Evolutionary conservation across 2,888 invertebrate genomes (phyloP), one percentile per base, ranked within the genome.

Genomic region (Thymelicus acteon): DNA sequence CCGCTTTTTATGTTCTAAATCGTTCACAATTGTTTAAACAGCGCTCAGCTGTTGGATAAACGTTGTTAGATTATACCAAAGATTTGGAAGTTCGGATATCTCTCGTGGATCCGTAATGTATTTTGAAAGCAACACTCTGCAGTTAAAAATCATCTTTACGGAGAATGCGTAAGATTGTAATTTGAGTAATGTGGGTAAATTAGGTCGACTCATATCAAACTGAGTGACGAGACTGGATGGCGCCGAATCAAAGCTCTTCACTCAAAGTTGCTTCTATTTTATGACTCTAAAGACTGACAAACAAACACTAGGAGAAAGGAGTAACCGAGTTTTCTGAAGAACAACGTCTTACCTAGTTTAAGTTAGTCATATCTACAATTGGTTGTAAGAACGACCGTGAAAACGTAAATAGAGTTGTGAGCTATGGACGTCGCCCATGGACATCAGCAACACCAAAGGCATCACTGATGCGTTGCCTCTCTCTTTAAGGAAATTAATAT

Each of bases 191-290:
- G 31, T 37, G 37, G n/a, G 37, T 40, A 64, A 64, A 64, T 64
- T 64, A 64, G 64, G 64, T 52, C 64, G 52, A 64, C 75, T 66
- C 68, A 68, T 72, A 68, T 67, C 66, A 52, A 69, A 44, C 73
- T 72, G 77, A 79, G 64, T 73, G 79, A 75, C 67, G 54, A 75
- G 72, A 72, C 72, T 57, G 69, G 44, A 37, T 31, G 75, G 75
- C 75, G 73, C 49, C 73, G 52, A 48, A 63, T 63, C 49, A 49
- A 48, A 63, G 63, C 24, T 39, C 49, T 39, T 49, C 15, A 31
- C 6, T 37, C n/a, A 49, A 49, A 63, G n/a, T 12, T 61, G 5
- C 48, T 31, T 49, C 31, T 48, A 7, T 8, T n/a, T 54, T 54
- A 10, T 24, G 12, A 6, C 54, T 54, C 24, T 7, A n/a, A 24